A percentile compares a stretch with the other conserved stretches of the same genome.
phyloP scores from a whole-genome alignment of 2,888 invertebrate species.

The Drosophila colorata region DNA sequence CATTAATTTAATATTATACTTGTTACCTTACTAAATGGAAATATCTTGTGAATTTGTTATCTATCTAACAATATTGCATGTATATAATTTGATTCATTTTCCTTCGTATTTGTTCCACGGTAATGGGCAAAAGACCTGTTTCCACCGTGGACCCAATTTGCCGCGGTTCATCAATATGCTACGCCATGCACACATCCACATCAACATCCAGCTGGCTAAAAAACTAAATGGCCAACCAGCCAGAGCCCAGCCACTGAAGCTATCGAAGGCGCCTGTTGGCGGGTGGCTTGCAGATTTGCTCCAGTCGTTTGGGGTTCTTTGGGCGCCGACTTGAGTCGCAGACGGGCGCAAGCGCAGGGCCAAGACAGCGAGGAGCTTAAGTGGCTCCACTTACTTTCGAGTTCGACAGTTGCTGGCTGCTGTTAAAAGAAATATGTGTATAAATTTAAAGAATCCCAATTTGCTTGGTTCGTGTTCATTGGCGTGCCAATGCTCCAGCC shows the following conservation, averaged over 20 bases:
- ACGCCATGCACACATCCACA: constrained; percentile 55
- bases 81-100: neutral
- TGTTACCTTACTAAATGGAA: too few relatives aligned
- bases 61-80: too few relatives aligned
- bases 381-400: constrained; percentile 67
- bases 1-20: too few relatives aligned
- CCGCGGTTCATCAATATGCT: constrained; percentile 82
- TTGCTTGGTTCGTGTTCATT: constrained; percentile 74
- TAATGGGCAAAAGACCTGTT: constrained; percentile 43
- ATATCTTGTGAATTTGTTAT: too few relatives aligned
- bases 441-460: constrained; percentile 82
- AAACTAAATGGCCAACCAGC: constrained; percentile 50
- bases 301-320: constrained; percentile 11
- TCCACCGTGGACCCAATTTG: constrained; percentile 74
- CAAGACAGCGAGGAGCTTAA: constrained; percentile 65
- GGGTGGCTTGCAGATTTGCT: constrained; percentile 47
- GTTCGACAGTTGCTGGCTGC: constrained; percentile 45
- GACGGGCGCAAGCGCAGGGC: constrained; percentile 9
- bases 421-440: constrained; percentile 74
- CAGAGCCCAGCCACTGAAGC: constrained; percentile 24
- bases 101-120: constrained; percentile 40
- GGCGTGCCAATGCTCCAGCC: constrained; percentile 51
- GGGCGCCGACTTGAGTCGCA: constrained; percentile 9
- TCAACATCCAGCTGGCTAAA: constrained; percentile 42
- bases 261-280: constrained; percentile 33